Evolutionary conservation across 2,888 invertebrate species (phyloP).

Genomic region (Lasioglossum zephyrum): DNA sequence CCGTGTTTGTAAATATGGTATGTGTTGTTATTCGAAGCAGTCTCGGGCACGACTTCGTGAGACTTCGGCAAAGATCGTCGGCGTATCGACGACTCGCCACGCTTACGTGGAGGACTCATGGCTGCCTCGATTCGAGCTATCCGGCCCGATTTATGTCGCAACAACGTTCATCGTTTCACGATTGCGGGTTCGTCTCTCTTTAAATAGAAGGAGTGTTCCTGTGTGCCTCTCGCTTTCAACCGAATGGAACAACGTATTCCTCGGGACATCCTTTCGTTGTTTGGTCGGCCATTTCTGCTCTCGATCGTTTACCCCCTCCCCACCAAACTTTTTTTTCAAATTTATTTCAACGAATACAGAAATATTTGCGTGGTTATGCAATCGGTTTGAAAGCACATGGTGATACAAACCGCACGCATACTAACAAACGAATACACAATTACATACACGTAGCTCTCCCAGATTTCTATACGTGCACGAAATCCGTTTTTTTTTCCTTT

Average conservation of each 20-base stretch:
- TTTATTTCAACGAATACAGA: neutral
- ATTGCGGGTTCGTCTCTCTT: conserved; percentile 23
- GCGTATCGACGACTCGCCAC: conserved; percentile 66
- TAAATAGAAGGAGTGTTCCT: conserved; percentile 50
- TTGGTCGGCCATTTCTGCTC: neutral
- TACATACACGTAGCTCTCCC: neutral
- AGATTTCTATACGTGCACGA: neutral
- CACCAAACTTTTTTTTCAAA: neutral
- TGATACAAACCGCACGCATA: neutral
- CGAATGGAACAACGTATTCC: conserved; percentile 5
- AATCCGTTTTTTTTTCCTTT: conserved; percentile 14
- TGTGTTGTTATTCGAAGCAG: conserved; percentile 67
- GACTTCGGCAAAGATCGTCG: conserved; percentile 76
- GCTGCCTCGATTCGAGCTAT: conserved; percentile 44
- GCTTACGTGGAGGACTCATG: conserved; percentile 71
- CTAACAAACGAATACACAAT: neutral
- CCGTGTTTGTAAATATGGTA: conserved; percentile 82
- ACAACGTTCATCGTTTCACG: conserved; percentile 26
- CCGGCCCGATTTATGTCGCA: conserved; percentile 41
- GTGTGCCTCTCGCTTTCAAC: conserved; percentile 37
- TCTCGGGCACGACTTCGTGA: conserved; percentile 67
- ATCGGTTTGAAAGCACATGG: neutral
- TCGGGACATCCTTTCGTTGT: neutral
- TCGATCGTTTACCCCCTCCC: neutral
- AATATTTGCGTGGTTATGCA: neutral